Percentiles rank a stretch among this genome's conserved stretches.
phyloP scores from a whole-genome alignment of 1,140 invertebrate species.

The Fopius arisanus region DNA sequence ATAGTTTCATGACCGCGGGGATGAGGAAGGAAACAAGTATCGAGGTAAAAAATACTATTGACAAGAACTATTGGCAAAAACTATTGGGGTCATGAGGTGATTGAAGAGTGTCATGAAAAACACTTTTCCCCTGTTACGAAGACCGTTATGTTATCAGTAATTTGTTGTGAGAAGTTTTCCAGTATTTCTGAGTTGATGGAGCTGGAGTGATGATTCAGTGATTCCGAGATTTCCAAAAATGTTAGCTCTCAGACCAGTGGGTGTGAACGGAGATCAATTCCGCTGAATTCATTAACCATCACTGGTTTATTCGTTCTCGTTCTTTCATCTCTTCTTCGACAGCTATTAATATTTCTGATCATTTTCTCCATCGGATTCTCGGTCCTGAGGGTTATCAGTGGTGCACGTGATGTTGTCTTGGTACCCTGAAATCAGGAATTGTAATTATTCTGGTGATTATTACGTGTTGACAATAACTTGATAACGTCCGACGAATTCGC shows the following conservation, averaged over 20 bases:
- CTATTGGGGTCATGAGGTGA: not conserved
- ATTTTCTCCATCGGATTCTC: no score
- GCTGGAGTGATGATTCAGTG: not conserved
- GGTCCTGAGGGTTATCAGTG: no score
- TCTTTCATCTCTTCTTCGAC: no score
- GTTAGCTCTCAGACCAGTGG: not conserved
- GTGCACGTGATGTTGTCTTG: no score
- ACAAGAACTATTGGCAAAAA: not conserved
- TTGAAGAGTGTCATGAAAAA: not conserved
- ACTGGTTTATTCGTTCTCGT: no score
- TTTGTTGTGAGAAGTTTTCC: not conserved
- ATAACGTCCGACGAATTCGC: not conserved
- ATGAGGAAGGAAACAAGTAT: not conserved
- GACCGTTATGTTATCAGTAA: conserved; percentile 12
- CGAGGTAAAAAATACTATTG: not conserved
- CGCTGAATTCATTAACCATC: not conserved
- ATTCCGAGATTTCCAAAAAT: not conserved
- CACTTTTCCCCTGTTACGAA: not conserved
- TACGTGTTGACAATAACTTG: no score
- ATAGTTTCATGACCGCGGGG: no score
- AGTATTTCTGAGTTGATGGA: not conserved
- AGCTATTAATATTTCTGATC: no score
- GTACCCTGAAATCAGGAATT: not conserved
- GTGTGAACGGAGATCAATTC: not conserved
- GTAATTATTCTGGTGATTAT: no score